Evolutionary conservation across 2,797 vertebrate species (phyloP).

Genomic region (Neosilurus hyrtlii): DNA sequence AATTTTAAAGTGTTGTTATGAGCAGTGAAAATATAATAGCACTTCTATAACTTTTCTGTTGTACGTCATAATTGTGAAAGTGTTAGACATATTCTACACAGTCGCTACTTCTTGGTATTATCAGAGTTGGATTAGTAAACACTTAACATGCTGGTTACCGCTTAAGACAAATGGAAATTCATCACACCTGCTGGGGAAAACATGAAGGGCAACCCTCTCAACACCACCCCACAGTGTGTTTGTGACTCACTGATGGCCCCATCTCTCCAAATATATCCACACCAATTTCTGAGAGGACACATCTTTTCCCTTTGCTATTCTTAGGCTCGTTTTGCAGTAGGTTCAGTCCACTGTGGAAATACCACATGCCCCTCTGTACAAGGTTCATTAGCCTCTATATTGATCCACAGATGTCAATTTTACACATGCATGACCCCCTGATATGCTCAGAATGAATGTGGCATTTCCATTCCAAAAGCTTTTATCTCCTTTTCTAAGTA

Average conservation of each 20-base stretch:
- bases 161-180: conserved; percentile 14
- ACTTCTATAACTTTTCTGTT: conserved; percentile 18
- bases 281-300: conserved; percentile 33
- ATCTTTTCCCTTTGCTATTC: conserved; percentile 45
- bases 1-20: conserved; percentile 28
- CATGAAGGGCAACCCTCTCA: background rate
- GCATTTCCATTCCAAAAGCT: background rate
- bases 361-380: conserved; percentile 21
- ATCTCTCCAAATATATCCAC: conserved; percentile 47
- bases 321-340: conserved; percentile 34
- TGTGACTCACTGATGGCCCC: conserved; percentile 39
- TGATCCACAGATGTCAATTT: background rate
- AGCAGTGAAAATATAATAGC: conserved; percentile 35
- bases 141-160: background rate
- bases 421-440: background rate
- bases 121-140: conserved; percentile 6
- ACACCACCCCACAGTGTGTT: conserved; percentile 8
- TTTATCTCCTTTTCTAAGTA: background rate
- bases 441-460: background rate
- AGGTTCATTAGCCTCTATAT: background rate
- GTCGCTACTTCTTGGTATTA: background rate
- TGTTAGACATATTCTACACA: conserved; percentile 31
- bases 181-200: conserved; percentile 4
- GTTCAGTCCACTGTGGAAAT: conserved; percentile 36
- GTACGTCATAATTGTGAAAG: conserved; percentile 32